Evolutionary conservation across 1,140 invertebrate genomes (phyloP).

Genomic region (Zophobas morio): DNA sequence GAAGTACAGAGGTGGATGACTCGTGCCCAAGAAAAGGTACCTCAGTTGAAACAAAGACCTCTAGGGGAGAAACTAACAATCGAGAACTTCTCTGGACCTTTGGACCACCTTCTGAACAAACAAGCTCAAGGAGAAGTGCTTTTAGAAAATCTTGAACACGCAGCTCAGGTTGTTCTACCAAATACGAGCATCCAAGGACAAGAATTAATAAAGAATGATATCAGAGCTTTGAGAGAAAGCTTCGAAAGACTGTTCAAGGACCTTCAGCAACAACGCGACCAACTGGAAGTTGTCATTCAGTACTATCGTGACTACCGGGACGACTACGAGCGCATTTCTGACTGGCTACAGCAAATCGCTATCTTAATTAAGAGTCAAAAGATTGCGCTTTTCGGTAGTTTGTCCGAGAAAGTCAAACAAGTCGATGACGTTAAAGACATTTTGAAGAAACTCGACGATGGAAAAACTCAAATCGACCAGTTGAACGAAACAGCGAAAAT

Average conservation of each 20-base stretch:
- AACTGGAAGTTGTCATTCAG: slow-evolving; percentile 84
- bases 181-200: slow-evolving; percentile 86
- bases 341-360: slow-evolving; percentile 95
- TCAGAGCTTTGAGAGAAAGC: slow-evolving; percentile 85
- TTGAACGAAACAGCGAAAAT: slow-evolving; percentile 85
- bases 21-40: slow-evolving; percentile 89
- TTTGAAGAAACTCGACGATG: slow-evolving; percentile 81
- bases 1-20: slow-evolving; percentile 89
- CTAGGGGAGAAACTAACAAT: slow-evolving; percentile 90
- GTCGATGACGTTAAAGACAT: slow-evolving; percentile 86
- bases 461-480: slow-evolving; percentile 87
- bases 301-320: slow-evolving; percentile 94
- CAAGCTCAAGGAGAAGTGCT: slow-evolving; percentile 91
- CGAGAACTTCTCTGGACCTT: slow-evolving; percentile 88
- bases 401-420: slow-evolving; percentile 89
- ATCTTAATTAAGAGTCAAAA: slow-evolving; percentile 93
- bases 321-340: slow-evolving; percentile 90
- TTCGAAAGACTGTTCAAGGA: slow-evolving; percentile 88
- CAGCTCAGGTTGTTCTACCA: slow-evolving; percentile 87
- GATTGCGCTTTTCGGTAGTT: slow-evolving; percentile 84
- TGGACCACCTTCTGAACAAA: slow-evolving; percentile 89
- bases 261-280: slow-evolving; percentile 87
- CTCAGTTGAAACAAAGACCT: slow-evolving; percentile 86
- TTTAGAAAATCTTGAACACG: slow-evolving; percentile 88
- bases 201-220: slow-evolving; percentile 86